Evolutionary conservation across 2,797 vertebrate genomes (phyloP).

Genomic region (Neosilurus hyrtlii): DNA sequence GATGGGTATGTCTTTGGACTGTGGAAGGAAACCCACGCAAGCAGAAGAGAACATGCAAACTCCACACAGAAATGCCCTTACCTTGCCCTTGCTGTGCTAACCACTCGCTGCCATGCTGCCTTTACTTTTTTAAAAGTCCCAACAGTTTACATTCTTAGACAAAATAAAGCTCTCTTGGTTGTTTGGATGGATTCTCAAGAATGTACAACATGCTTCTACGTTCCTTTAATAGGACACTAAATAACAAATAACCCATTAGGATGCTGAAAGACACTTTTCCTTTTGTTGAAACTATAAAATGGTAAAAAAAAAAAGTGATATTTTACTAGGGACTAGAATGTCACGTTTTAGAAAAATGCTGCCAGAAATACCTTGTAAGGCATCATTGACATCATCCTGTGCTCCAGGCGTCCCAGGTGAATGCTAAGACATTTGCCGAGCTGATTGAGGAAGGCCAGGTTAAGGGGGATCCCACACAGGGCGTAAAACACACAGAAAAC

Average conservation of each 20-base stretch:
- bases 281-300: not conserved
- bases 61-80: too few species aligned
- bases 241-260: too few species aligned
- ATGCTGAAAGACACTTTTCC: not conserved
- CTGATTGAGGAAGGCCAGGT: slow-evolving; percentile 86
- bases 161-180: not conserved
- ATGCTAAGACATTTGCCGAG: slow-evolving; percentile 79
- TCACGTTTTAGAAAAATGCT: not conserved
- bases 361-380: slow-evolving; percentile 65
- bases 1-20: too few species aligned
- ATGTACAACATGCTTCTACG: not conserved
- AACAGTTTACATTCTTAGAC: not conserved
- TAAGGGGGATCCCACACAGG: slow-evolving; percentile 86
- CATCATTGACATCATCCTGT: slow-evolving; percentile 68
- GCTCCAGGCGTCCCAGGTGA: slow-evolving; percentile 76
- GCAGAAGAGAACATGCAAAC: too few species aligned
- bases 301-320: not conserved
- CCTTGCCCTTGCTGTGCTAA: too few species aligned
- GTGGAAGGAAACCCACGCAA: too few species aligned
- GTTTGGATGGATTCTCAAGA: not conserved
- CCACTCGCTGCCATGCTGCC: too few species aligned
- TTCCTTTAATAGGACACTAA: not conserved
- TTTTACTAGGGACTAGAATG: not conserved
- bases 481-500: slow-evolving; percentile 92
- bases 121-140: not conserved